Conservation (phyloP, 2,888 invertebrate genomes). For the Hydroisotoma schaefferi region DNA sequence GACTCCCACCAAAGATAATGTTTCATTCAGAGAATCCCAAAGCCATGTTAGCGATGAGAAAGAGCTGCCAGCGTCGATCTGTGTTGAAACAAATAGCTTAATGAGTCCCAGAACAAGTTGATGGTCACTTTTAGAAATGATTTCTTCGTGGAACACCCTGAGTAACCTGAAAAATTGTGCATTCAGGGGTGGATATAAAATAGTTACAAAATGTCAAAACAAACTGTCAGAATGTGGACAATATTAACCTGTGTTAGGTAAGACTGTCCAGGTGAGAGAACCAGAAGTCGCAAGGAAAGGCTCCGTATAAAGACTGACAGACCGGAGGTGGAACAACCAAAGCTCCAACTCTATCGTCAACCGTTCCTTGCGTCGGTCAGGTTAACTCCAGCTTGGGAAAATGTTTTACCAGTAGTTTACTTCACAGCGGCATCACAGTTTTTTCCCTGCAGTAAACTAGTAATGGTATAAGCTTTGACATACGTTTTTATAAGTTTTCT, state of each 20-base stretch:
- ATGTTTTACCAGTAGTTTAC: constrained; percentile 3
- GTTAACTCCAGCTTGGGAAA: neutral
- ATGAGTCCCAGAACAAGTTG: no score
- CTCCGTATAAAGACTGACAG: constrained; percentile 13
- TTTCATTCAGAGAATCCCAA: no score
- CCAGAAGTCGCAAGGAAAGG: constrained; percentile 5
- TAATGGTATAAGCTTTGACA: neutral
- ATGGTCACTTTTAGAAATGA: neutral
- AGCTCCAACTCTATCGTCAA: neutral
- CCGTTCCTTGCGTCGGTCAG: constrained; percentile 4
- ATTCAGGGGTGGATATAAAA: neutral
- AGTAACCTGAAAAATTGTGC: neutral
- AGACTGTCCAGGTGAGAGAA: constrained; percentile 3
- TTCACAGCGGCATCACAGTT: neutral
- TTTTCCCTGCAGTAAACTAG: neutral
- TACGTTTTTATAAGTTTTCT: neutral
- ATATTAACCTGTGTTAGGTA: neutral
- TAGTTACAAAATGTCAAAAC: neutral
- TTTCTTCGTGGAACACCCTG: neutral
- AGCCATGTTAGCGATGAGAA: no score
- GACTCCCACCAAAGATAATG: no score
- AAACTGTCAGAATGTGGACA: neutral
- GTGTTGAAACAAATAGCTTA: no score
- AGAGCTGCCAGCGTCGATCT: no score
- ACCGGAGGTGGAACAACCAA: neutral